Conservation (phyloP, 2,113 vertebrate species). For the Myocastor coypus region DNA sequence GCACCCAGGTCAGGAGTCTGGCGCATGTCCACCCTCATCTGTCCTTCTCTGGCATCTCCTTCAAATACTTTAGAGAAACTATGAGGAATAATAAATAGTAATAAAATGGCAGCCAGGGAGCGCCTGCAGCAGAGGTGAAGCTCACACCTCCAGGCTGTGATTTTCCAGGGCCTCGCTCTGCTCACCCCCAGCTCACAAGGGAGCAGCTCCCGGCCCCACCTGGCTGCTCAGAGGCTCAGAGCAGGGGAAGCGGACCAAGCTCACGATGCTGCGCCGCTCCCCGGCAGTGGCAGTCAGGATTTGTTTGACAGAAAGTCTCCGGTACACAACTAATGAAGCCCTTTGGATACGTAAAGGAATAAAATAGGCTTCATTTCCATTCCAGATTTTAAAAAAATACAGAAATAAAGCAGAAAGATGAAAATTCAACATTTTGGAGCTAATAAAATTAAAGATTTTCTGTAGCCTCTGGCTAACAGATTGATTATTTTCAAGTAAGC, state of each 20-base stretch:
- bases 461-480: neutral
- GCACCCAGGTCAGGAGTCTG: neutral
- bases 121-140: neutral
- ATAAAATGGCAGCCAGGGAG: neutral
- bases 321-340: neutral
- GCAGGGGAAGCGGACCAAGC: neutral
- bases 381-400: constrained; percentile 9
- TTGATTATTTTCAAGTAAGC: neutral
- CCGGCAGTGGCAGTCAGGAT: neutral
- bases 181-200: neutral
- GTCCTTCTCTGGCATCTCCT: neutral
- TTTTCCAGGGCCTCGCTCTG: neutral
- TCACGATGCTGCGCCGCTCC: neutral
- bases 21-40: neutral
- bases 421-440: neutral
- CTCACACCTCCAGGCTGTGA: neutral
- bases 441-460: constrained; percentile 14
- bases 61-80: neutral
- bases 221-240: neutral
- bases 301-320: neutral
- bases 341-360: constrained; percentile 39
- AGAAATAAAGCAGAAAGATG: neutral
- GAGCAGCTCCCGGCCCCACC: neutral
- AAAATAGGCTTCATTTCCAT: constrained; percentile 48
- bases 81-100: neutral